phyloP scores from a whole-genome alignment of 2,888 invertebrate species.

The Formica aserva region DNA sequence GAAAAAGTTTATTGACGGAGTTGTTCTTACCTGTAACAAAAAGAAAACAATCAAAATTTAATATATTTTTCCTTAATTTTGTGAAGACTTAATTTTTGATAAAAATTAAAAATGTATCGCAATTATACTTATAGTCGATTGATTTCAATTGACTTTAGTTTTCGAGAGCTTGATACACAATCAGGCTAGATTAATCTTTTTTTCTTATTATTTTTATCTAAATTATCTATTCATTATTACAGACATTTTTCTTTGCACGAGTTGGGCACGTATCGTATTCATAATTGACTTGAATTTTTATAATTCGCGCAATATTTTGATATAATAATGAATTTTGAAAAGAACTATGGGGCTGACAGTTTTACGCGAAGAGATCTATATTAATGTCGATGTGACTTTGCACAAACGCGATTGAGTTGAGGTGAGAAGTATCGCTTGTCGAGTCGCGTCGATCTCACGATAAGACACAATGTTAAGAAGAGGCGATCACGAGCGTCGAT shows the following conservation, averaged over 20 bases:
- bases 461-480: slow-evolving; percentile 11
- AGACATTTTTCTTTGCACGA: slow-evolving; percentile 25
- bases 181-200: not conserved
- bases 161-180: slow-evolving; percentile 52
- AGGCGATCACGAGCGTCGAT: slow-evolving; percentile 3
- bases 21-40: slow-evolving; percentile 62
- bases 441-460: slow-evolving; percentile 6
- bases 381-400: not conserved
- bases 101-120: not conserved
- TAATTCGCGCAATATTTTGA: not conserved
- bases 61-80: not conserved
- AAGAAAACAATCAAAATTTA: not conserved
- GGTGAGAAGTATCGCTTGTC: not conserved
- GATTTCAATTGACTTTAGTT: slow-evolving; percentile 51
- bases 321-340: not conserved
- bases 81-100: slow-evolving; percentile 19
- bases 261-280: not conserved
- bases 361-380: not conserved
- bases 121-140: not conserved
- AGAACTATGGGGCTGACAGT: not conserved
- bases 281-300: not conserved
- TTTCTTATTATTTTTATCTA: slow-evolving; percentile 53
- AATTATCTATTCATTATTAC: slow-evolving; percentile 54
- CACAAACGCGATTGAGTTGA: not conserved
- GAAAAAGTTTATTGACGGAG: not conserved